phyloP scores from a whole-genome alignment of 2,797 vertebrate genomes.

The Streptopelia turtur region DNA sequence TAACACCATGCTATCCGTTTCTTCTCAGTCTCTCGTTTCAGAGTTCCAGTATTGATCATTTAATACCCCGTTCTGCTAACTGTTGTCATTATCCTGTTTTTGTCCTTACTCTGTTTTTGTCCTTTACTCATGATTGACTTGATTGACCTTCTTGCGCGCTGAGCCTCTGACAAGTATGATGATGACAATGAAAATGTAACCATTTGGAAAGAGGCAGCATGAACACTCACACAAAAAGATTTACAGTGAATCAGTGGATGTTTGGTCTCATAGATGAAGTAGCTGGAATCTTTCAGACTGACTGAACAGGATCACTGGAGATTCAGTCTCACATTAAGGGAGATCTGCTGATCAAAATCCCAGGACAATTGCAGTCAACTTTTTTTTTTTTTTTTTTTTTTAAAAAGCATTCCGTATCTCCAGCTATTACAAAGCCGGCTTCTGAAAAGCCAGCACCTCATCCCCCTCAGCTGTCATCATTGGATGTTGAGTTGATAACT shows the following conservation, averaged over 20 bases:
- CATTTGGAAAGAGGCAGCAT: not conserved
- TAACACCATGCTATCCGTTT: not conserved
- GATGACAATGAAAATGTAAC: not conserved
- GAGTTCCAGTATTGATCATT: constrained; percentile 8
- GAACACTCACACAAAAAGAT: not conserved
- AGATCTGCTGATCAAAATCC: not conserved
- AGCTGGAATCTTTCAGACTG: not conserved
- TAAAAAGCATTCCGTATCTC: not conserved
- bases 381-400: not conserved
- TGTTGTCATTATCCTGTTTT: constrained; percentile 17
- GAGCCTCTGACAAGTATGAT: not conserved
- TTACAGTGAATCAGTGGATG: not conserved
- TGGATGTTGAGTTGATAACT: not conserved
- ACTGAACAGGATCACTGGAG: not conserved
- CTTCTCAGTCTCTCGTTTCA: not conserved
- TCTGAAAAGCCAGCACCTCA: not conserved
- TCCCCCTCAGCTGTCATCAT: not conserved
- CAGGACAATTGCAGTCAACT: not conserved
- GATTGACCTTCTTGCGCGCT: not conserved
- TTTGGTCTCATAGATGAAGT: not conserved
- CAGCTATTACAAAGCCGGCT: not conserved
- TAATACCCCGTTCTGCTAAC: constrained; percentile 21
- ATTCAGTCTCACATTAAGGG: not conserved
- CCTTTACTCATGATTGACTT: constrained; percentile 27
- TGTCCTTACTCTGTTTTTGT: constrained; percentile 39